Evolutionary conservation across 2,113 vertebrate genomes (phyloP).

Genomic region (Oryzias melastigma): DNA sequence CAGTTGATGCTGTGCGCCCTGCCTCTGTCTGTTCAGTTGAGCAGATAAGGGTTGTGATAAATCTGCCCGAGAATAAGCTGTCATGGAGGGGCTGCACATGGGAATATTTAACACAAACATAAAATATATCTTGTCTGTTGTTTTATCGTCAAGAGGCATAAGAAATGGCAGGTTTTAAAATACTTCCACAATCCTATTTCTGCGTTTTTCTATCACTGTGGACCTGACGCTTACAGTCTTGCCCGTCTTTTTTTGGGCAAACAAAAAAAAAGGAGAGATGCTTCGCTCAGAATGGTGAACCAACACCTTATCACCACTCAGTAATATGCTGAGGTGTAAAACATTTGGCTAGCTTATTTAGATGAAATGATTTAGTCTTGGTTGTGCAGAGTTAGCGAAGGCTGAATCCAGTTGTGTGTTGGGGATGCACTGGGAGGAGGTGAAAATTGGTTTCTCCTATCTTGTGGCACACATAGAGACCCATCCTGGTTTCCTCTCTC

Average conservation of each 20-base stretch:
- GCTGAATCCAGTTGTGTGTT: conserved; percentile 53
- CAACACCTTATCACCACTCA: conserved; percentile 64
- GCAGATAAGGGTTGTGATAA: conserved; percentile 76
- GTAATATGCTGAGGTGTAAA: conserved; percentile 77
- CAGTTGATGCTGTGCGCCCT: conserved; percentile 44
- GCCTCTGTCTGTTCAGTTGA: conserved; percentile 64
- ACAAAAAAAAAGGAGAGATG: conserved; percentile 33
- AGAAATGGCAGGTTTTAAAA: conserved; percentile 67
- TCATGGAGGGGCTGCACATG: conserved; percentile 69
- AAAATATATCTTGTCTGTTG: conserved; percentile 74
- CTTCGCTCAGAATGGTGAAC: conserved; percentile 53
- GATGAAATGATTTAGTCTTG: conserved; percentile 71
- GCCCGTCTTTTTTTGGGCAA: conserved; percentile 44
- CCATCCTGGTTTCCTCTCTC: conserved; percentile 43
- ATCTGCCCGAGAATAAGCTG: conserved; percentile 76
- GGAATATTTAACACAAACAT: conserved; percentile 79
- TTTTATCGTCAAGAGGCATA: conserved; percentile 70
- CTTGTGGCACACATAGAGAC: conserved; percentile 68
- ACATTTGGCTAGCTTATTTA: conserved; percentile 78
- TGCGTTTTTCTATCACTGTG: conserved; percentile 55
- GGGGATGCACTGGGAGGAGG: conserved; percentile 54
- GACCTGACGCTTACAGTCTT: conserved; percentile 33
- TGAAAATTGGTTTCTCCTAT: conserved; percentile 79
- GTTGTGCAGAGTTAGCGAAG: conserved; percentile 57
- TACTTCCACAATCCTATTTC: conserved; percentile 52